phyloP scores from a whole-genome alignment of 2,113 vertebrate species.

The Mormoops blainvillei region DNA sequence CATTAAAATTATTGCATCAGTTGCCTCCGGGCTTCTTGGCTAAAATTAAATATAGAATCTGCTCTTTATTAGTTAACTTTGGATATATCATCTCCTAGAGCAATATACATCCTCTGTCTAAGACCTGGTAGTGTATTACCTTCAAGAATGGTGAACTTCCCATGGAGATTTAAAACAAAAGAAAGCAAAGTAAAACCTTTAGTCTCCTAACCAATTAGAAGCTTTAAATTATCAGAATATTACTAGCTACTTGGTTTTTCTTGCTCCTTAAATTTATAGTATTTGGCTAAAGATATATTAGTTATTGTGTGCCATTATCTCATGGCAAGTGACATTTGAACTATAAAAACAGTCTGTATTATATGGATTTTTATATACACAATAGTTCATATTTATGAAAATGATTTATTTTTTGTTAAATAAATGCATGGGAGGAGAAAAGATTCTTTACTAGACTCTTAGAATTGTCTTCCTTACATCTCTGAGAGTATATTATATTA shows the following conservation, averaged over 20 bases:
- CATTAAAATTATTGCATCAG: constrained; percentile 20
- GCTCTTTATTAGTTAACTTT: neutral
- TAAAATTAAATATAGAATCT: neutral
- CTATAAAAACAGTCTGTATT: neutral
- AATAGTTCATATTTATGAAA: constrained; percentile 12
- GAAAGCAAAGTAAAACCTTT: neutral
- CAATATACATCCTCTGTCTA: neutral
- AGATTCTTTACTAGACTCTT: neutral
- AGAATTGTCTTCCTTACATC: neutral
- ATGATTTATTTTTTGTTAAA: neutral
- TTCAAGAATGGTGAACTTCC: neutral
- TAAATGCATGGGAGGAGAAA: neutral
- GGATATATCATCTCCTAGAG: neutral
- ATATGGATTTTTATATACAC: neutral
- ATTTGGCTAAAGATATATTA: neutral
- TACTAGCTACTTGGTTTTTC: neutral
- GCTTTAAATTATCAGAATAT: neutral
- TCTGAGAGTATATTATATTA: neutral
- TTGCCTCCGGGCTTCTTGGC: neutral
- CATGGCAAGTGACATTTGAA: neutral
- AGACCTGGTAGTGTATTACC: neutral
- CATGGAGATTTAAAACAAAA: neutral
- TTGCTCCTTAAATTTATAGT: constrained; percentile 8
- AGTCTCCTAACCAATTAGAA: neutral
- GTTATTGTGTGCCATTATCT: neutral